Evolutionary conservation across 35 echinoderm and acorn worm genomes (phyloP).

Genomic region (Patiria miniata): DNA sequence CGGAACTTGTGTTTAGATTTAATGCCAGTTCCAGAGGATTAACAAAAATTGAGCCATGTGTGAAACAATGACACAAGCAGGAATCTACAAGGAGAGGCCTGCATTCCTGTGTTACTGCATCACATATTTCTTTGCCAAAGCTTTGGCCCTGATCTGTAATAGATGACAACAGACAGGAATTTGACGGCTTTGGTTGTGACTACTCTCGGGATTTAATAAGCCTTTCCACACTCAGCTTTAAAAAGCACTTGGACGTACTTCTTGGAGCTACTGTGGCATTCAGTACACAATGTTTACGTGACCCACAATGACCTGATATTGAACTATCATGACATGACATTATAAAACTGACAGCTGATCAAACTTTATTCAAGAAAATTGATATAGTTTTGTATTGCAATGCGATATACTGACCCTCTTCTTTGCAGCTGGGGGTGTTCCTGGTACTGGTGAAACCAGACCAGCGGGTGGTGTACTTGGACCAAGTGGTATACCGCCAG

Average conservation of each 20-base stretch:
- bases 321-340: too few relatives aligned
- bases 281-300: too few relatives aligned
- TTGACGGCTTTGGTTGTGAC: constrained; percentile 63
- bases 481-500: not conserved
- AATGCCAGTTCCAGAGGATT: too few relatives aligned
- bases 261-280: too few relatives aligned
- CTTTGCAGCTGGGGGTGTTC: constrained; percentile 33
- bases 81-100: not conserved
- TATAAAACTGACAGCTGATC: too few relatives aligned
- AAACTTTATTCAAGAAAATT: not conserved
- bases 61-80: not conserved
- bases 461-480: not conserved
- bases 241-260: too few relatives aligned
- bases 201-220: too few relatives aligned
- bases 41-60: not conserved
- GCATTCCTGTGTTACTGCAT: not conserved
- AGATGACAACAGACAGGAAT: constrained; percentile 43
- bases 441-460: constrained; percentile 19
- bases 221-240: too few relatives aligned
- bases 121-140: constrained; percentile 69
- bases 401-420: constrained; percentile 14
- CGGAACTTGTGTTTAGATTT: too few relatives aligned
- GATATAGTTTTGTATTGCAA: not conserved
- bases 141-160: constrained; percentile 50
- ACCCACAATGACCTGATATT: too few relatives aligned